These are phyloP conservation scores for Ooceraea biroi DNA, from an alignment of 1,140 invertebrate species.

Conservation along the genomic window DNA sequence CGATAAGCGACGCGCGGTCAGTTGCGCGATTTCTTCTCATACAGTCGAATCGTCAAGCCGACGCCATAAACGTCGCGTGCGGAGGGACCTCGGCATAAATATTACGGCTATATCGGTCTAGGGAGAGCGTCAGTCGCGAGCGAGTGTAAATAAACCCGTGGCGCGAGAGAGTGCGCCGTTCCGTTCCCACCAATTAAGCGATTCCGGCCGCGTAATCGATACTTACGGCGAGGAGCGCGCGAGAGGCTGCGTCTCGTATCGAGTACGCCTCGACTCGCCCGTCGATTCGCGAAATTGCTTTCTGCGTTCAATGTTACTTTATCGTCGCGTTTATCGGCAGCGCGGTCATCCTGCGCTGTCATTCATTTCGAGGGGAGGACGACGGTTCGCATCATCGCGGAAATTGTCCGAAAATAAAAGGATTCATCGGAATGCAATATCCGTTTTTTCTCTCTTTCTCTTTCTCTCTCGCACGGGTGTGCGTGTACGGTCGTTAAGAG, in stretches of 20 bases:
- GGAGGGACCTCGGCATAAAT: slow-evolving; percentile 71
- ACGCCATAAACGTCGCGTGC: slow-evolving; percentile 64
- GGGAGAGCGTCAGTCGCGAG: slow-evolving; percentile 58
- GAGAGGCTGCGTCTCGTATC: slow-evolving; percentile 43
- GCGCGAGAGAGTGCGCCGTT: slow-evolving; percentile 31
- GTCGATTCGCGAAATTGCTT: slow-evolving; percentile 40
- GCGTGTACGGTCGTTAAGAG: not conserved
- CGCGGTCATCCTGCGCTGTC: not conserved
- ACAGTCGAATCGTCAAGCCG: slow-evolving; percentile 54
- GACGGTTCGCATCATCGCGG: not conserved
- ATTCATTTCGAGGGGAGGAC: not conserved
- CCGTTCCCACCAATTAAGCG: slow-evolving; percentile 70
- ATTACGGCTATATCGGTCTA: slow-evolving; percentile 74
- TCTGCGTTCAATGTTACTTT: slow-evolving; percentile 6
- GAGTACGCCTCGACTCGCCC: not conserved
- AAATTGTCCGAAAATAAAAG: slow-evolving; percentile 6
- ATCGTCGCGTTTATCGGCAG: not conserved
- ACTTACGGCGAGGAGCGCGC: slow-evolving; percentile 4
- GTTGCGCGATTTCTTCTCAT: slow-evolving; percentile 8
- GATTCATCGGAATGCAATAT: not conserved
- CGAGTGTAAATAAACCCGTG: slow-evolving; percentile 73
- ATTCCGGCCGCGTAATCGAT: slow-evolving; percentile 66
- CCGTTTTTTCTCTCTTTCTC: not conserved
- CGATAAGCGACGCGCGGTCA: slow-evolving; percentile 56
- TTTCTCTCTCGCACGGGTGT: not conserved